A percentile compares a stretch with the other conserved stretches of the same genome.
Conservation (phyloP, 2,113 vertebrate genomes). For the Psittacula cyanocephala region DNA sequence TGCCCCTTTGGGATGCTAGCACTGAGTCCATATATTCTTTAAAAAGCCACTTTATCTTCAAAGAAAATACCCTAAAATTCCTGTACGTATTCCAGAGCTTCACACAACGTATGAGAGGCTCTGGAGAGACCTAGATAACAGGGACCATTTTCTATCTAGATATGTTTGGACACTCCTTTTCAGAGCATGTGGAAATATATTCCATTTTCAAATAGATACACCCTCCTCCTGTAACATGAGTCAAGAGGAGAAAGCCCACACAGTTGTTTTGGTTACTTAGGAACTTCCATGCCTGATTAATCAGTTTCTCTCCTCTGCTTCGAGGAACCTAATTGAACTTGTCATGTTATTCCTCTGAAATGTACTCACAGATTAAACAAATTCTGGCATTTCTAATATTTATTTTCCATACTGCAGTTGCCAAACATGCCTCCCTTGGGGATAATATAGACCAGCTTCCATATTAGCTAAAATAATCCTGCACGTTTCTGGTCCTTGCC, state of each 20-base stretch:
- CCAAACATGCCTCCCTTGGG: neutral
- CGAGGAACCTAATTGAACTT: constrained; percentile 64
- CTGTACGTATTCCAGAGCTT: neutral
- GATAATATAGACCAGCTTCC: neutral
- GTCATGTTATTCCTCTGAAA: constrained; percentile 53
- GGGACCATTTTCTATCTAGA: constrained; percentile 8
- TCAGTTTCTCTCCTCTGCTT: constrained; percentile 65
- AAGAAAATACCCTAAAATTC: neutral
- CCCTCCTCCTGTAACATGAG: constrained; percentile 62
- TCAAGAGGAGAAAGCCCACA: constrained; percentile 69
- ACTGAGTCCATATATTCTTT: neutral
- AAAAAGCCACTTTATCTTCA: neutral
- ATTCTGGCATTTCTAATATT: constrained; percentile 52
- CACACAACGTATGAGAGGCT: neutral
- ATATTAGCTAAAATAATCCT: neutral
- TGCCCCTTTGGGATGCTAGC: neutral
- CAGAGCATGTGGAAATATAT: constrained; percentile 47
- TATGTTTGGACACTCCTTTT: constrained; percentile 35
- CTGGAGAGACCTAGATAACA: neutral
- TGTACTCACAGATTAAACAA: constrained; percentile 8
- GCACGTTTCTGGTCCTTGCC: neutral
- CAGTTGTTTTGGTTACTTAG: constrained; percentile 72
- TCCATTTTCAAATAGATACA: constrained; percentile 49
- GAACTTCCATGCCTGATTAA: constrained; percentile 70
- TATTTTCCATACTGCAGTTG: constrained; percentile 20